Percentiles rank a stretch among this genome's conserved stretches.
Evolutionary conservation across 2,113 vertebrate species (phyloP).

Genomic region (Entelurus aequoreus): DNA sequence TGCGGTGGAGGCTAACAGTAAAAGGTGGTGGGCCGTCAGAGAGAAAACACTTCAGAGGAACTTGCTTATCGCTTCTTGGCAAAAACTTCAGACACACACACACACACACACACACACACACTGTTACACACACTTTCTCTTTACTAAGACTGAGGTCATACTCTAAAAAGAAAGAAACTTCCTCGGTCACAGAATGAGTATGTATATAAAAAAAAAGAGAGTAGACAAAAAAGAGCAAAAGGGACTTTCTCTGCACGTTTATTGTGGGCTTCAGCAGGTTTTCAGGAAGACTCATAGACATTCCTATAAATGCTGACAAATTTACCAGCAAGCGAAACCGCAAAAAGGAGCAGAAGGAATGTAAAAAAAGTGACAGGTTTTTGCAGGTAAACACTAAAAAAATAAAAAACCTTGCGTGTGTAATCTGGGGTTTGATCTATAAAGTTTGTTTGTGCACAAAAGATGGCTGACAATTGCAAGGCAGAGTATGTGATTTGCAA

Average conservation of each 20-base stretch:
- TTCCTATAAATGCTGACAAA: slow-evolving; percentile 20
- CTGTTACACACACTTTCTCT: slow-evolving; percentile 5
- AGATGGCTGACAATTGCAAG: too few species aligned
- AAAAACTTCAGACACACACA: slow-evolving; percentile 20
- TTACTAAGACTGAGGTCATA: slow-evolving; percentile 6
- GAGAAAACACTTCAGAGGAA: slow-evolving; percentile 42
- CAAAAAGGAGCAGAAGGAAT: background rate
- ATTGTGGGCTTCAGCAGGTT: slow-evolving; percentile 6
- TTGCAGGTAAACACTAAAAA: too few species aligned
- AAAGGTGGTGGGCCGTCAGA: slow-evolving; percentile 51
- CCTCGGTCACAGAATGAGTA: slow-evolving; percentile 8
- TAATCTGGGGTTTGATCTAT: too few species aligned
- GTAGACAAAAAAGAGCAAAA: slow-evolving; percentile 3
- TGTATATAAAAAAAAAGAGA: background rate
- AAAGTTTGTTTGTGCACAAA: too few species aligned
- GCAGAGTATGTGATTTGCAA: too few species aligned
- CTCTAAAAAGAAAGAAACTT: slow-evolving; percentile 58
- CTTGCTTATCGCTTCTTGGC: slow-evolving; percentile 35
- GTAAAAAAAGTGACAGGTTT: too few species aligned
- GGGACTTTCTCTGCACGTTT: slow-evolving; percentile 48
- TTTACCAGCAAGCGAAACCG: slow-evolving; percentile 7
- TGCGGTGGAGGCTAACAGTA: slow-evolving; percentile 54
- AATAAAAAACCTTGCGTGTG: too few species aligned
- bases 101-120: slow-evolving; percentile 23
- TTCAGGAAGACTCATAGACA: slow-evolving; percentile 5